A percentile compares a stretch with the other conserved stretches of the same genome.
These are phyloP conservation scores for Molossus alvarezi DNA, from an alignment of 2,797 vertebrate genomes.

Conservation along the genomic window DNA sequence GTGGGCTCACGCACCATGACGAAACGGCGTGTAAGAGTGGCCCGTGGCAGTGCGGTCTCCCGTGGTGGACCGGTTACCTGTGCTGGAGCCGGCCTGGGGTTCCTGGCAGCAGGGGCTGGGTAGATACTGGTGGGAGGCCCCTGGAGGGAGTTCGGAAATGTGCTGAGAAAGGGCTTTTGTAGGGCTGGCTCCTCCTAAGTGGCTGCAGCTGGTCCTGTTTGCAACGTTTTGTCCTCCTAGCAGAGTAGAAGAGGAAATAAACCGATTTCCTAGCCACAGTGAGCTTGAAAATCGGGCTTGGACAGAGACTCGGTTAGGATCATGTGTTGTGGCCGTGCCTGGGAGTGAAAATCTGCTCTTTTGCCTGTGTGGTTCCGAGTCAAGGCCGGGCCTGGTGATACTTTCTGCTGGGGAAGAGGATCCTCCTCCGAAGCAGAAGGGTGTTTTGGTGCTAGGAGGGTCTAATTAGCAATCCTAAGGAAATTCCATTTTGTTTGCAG, in stretches of 20 bases:
- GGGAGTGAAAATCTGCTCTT: background rate
- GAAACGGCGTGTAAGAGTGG: no score
- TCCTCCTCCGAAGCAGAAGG: background rate
- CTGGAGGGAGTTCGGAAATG: conserved; percentile 63
- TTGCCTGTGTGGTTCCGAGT: background rate
- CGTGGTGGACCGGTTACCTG: background rate
- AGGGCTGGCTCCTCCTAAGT: background rate
- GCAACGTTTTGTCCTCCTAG: conserved; percentile 4
- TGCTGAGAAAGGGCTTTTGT: conserved; percentile 79
- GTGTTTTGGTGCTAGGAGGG: conserved; percentile 24
- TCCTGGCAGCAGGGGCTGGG: conserved; percentile 36
- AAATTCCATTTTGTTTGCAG: conserved; percentile 65
- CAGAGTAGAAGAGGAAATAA: conserved; percentile 55
- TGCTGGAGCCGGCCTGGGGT: background rate
- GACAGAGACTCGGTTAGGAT: background rate
- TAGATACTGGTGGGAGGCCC: conserved; percentile 69
- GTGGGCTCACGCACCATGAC: background rate
- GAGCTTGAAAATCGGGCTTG: background rate
- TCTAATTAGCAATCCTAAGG: conserved; percentile 55
- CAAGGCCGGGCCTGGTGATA: background rate
- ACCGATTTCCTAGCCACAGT: conserved; percentile 12
- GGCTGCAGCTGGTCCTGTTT: conserved; percentile 64
- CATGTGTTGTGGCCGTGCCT: background rate
- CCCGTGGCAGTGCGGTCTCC: accelerated
- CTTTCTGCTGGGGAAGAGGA: background rate